These are phyloP conservation scores for Hyposoter didymator DNA, from an alignment of 2,888 invertebrate species.

Conservation along the genomic window DNA sequence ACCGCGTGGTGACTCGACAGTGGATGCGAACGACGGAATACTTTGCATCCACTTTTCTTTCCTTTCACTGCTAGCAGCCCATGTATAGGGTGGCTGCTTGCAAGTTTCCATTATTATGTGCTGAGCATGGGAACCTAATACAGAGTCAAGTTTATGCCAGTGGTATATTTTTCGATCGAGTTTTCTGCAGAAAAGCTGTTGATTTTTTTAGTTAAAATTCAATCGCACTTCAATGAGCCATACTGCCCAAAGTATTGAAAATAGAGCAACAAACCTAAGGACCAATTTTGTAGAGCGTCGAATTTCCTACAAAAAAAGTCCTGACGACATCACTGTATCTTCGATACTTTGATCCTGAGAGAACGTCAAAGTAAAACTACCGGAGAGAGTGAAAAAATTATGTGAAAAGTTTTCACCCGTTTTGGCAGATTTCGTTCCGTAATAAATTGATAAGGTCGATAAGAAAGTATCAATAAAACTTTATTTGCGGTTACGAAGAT, in stretches of 20 bases:
- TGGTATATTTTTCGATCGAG: not conserved
- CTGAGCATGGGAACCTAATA: not conserved
- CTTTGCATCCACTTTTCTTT: slow-evolving; percentile 56
- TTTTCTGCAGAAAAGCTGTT: not conserved
- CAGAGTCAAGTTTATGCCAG: not conserved
- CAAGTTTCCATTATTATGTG: not conserved
- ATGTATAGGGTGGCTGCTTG: not conserved
- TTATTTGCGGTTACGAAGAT: not conserved
- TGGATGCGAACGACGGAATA: slow-evolving; percentile 41
- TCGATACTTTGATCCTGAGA: not conserved
- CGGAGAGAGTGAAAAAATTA: not conserved
- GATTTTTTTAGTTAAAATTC: not conserved
- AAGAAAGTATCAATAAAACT: not conserved
- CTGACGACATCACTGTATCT: not conserved
- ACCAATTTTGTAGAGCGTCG: not conserved
- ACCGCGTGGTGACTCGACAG: slow-evolving; percentile 27
- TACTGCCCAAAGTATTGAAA: not conserved
- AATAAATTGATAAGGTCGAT: not conserved
- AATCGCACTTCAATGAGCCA: not conserved
- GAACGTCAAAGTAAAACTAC: not conserved
- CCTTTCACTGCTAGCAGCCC: slow-evolving; percentile 16
- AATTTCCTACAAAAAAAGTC: not conserved
- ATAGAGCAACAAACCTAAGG: not conserved
- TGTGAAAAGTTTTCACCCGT: not conserved
- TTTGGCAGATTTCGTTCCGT: not conserved